Evolutionary conservation across 2,797 vertebrate species (phyloP), one percentile per base, ranked within the genome.

Genomic region (Coregonus suidteri): DNA sequence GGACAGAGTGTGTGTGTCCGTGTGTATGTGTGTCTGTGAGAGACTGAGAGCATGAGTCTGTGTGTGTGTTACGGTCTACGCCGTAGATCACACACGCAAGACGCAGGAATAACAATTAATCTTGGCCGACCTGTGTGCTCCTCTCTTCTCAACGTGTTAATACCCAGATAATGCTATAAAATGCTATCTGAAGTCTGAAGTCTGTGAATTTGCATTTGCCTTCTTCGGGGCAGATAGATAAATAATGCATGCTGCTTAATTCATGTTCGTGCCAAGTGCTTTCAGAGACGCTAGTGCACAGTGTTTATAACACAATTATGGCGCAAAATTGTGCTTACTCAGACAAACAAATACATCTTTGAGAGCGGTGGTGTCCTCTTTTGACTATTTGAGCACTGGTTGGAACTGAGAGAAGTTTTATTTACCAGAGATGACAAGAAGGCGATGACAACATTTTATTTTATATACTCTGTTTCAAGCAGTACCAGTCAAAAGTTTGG

Each of bases 321-420:
- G 65, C 70, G 69, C 56, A 75, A 62, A 47, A 51, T 78, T 68
- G 62, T 68, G 73, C 62, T 78, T 77, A 71, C 66, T 76, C 81
- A 76, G 75, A 64, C 71, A 77, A 78, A 76, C 76, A 80, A 79
- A 79, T 85, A 76, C 34, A 80, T 78, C 70, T 71, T 35, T 71
- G 18, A n/a, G 67, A 69, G 66, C 1, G 72, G 31, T 35, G 68
- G 25, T 67, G 53, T 47, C 75, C 71, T 71, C 51, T 14, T 47
- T 67, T 67, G 65, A 31, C 31, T 6, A 67, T 34, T 67, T 67
- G 65, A 67, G 7, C 9, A 31, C 66, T 47, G 41, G 41, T 47
- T 68, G 66, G 59, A 47, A 13, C 59, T 64, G 59, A 5, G 20
- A 30, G 41, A 47, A 47, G 41, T 47, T 9, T 64, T 9, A 1